These are phyloP conservation scores for Drosophila atripex DNA, from an alignment of 2,888 invertebrate genomes.

Conservation along the genomic window DNA sequence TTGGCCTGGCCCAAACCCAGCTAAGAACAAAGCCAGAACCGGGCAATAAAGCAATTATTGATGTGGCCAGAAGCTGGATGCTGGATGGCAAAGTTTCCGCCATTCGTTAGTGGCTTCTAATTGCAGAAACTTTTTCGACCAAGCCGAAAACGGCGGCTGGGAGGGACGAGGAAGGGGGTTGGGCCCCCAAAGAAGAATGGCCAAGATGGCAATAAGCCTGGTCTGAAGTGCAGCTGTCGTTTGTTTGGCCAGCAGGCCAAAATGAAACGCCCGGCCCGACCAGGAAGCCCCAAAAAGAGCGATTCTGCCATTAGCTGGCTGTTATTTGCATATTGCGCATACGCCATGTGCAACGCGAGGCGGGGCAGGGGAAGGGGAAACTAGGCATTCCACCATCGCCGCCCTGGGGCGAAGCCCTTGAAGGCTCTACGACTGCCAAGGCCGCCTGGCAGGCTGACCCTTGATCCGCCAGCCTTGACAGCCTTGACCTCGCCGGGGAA, in stretches of 20 bases:
- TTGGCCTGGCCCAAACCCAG: not conserved
- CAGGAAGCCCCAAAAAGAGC: conserved; percentile 8
- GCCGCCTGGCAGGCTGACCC: conserved; percentile 16
- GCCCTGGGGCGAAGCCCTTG: not conserved
- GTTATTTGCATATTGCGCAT: conserved; percentile 75
- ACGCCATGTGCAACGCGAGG: conserved; percentile 39
- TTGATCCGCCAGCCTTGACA: conserved; percentile 7
- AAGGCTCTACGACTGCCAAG: conserved; percentile 19
- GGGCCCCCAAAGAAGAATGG: not conserved
- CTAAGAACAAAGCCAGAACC: not conserved
- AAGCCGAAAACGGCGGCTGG: not conserved
- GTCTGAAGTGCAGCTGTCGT: conserved; percentile 28
- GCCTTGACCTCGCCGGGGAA: conserved; percentile 58
- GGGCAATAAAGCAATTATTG: conserved; percentile 61
- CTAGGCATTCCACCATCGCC: not conserved
- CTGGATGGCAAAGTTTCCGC: conserved; percentile 24
- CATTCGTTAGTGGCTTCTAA: conserved; percentile 49
- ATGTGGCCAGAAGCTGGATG: conserved; percentile 41
- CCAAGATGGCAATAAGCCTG: conserved; percentile 3
- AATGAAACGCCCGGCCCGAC: conserved; percentile 36
- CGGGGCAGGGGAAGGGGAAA: not conserved
- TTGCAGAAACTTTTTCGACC: conserved; percentile 52
- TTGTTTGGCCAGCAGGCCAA: conserved; percentile 49
- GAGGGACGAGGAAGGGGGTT: not conserved
- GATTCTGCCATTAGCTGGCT: conserved; percentile 45